Percentiles rank a stretch among this genome's conserved stretches.
These are phyloP conservation scores for Eupeodes luniger DNA, from an alignment of 2,888 invertebrate genomes.

Conservation along the genomic window DNA sequence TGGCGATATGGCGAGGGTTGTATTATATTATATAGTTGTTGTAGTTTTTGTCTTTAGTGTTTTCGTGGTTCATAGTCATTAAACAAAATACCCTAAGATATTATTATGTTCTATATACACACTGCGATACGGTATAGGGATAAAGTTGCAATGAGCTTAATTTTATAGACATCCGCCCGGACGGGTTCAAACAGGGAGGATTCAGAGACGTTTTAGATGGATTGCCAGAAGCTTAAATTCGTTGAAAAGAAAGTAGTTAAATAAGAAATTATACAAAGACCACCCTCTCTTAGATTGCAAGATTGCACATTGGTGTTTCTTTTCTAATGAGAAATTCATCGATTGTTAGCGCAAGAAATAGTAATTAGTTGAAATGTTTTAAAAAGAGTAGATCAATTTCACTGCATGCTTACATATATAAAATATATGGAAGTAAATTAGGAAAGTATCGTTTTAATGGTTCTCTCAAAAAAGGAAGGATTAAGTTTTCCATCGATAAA, in stretches of 20 bases:
- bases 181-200: background rate
- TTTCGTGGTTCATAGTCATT: conserved; percentile 32
- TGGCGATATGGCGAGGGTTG: background rate
- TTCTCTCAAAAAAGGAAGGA: no score
- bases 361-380: no score
- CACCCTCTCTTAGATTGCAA: background rate
- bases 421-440: no score
- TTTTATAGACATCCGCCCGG: background rate
- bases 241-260: background rate
- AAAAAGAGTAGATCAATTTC: no score
- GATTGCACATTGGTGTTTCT: background rate
- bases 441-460: no score
- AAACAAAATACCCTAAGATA: conserved; percentile 3
- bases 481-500: no score
- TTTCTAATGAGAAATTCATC: no score
- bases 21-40: background rate
- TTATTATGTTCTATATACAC: background rate
- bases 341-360: no score
- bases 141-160: conserved; percentile 8
- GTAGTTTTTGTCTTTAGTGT: conserved; percentile 25
- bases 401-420: no score
- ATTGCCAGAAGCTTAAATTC: background rate
- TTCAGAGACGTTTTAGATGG: background rate
- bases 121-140: background rate
- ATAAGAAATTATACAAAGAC: background rate